A percentile compares a stretch with the other conserved stretches of the same genome.
Evolutionary conservation across 2,888 invertebrate genomes (phyloP).

Genomic region (Patella caerulea): DNA sequence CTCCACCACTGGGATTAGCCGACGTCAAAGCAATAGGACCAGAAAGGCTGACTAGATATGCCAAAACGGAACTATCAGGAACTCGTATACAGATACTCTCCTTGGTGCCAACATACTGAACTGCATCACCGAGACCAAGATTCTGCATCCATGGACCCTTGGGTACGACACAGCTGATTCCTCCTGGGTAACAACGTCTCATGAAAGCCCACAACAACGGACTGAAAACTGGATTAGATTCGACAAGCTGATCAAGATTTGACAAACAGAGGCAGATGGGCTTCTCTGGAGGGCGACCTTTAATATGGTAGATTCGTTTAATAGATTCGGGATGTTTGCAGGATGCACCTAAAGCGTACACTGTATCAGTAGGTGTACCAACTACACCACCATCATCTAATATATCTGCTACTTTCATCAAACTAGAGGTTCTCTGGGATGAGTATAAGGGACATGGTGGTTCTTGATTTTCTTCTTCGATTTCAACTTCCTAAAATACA

Average conservation of each 20-base stretch:
- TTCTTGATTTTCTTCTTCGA: constrained; percentile 24
- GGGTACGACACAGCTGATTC: constrained; percentile 52
- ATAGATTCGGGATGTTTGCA: constrained; percentile 51
- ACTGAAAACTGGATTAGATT: constrained; percentile 46
- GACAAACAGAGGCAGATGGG: constrained; percentile 57
- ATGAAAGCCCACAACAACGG: constrained; percentile 51
- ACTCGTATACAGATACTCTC: constrained; percentile 52
- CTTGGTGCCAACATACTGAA: constrained; percentile 44
- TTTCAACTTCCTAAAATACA: constrained; percentile 30
- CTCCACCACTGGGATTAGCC: constrained; percentile 53
- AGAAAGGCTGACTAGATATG: constrained; percentile 47
- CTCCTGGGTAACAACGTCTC: constrained; percentile 51
- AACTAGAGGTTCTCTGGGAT: constrained; percentile 45
- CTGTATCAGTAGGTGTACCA: constrained; percentile 55
- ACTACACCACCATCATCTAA: constrained; percentile 47
- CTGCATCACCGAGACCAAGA: constrained; percentile 42
- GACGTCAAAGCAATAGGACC: constrained; percentile 54
- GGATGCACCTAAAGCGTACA: constrained; percentile 53
- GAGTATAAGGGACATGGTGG: constrained; percentile 44
- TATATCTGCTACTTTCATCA: constrained; percentile 40
- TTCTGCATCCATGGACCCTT: constrained; percentile 49
- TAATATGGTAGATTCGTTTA: constrained; percentile 47
- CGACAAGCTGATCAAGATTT: constrained; percentile 48
- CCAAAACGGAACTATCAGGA: constrained; percentile 50
- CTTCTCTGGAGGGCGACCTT: constrained; percentile 54